Evolutionary conservation across 2,797 vertebrate species (phyloP).

Genomic region (Ctenopoma multispine): DNA sequence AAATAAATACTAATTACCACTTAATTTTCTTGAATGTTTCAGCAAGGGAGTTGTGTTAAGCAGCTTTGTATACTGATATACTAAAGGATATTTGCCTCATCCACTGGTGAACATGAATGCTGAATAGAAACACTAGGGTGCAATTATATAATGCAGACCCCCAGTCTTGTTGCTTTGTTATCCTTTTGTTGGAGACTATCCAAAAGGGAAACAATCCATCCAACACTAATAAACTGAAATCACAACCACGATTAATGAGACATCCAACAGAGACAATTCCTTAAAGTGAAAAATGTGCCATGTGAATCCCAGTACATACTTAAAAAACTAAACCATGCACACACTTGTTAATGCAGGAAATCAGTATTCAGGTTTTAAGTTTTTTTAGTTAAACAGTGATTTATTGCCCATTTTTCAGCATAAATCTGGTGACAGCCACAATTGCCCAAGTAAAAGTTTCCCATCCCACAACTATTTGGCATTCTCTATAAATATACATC

Average conservation of each 20-base stretch:
- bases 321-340: constrained; percentile 25
- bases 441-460: constrained; percentile 22
- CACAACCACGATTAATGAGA: constrained; percentile 84
- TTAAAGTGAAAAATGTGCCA: constrained; percentile 62
- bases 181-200: constrained; percentile 89
- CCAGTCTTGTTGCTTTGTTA: constrained; percentile 88
- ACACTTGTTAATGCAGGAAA: not conserved
- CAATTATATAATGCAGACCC: constrained; percentile 84
- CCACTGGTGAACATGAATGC: constrained; percentile 51
- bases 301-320: constrained; percentile 34
- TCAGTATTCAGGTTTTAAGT: not conserved
- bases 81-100: constrained; percentile 66
- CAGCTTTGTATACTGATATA: constrained; percentile 68
- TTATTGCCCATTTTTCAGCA: not conserved
- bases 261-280: constrained; percentile 72
- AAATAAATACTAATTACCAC: constrained; percentile 58
- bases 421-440: constrained; percentile 12
- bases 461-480: constrained; percentile 29
- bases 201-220: constrained; percentile 87
- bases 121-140: constrained; percentile 64
- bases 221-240: constrained; percentile 85
- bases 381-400: not conserved
- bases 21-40: constrained; percentile 61
- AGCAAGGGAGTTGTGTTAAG: constrained; percentile 61
- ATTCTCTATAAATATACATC: constrained; percentile 17